These are phyloP conservation scores for Ceriagrion tenellum DNA, from an alignment of 2,888 invertebrate species.

Conservation along the genomic window DNA sequence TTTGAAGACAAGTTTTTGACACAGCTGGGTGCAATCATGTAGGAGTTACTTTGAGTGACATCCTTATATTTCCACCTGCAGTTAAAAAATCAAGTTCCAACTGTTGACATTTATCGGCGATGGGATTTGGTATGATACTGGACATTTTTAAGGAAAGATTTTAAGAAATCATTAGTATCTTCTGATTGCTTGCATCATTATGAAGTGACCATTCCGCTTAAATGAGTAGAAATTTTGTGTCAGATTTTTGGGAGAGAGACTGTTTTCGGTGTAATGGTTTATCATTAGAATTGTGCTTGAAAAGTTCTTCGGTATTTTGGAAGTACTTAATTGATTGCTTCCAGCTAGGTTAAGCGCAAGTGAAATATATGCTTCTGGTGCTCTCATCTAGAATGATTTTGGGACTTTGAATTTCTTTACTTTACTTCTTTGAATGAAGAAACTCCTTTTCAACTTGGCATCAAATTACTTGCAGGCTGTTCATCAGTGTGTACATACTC, in stretches of 20 bases:
- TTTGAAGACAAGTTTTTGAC: neutral
- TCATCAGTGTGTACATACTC: conserved; percentile 17
- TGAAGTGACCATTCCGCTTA: neutral
- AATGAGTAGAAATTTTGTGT: neutral
- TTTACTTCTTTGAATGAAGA: conserved; percentile 40
- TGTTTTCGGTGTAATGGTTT: neutral
- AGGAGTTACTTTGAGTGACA: conserved; percentile 40
- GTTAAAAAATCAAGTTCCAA: conserved; percentile 16
- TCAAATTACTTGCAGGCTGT: conserved; percentile 35
- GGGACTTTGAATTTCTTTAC: neutral
- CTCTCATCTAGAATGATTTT: conserved; percentile 28
- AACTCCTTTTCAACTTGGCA: conserved; percentile 50
- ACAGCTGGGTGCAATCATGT: conserved; percentile 8
- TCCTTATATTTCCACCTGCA: neutral
- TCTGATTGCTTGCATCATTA: conserved; percentile 24
- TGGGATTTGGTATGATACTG: conserved; percentile 35
- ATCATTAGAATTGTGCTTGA: neutral
- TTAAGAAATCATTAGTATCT: conserved; percentile 9
- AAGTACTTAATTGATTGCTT: neutral
- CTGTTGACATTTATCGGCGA: conserved; percentile 18
- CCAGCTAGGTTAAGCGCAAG: neutral
- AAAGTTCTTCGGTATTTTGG: neutral
- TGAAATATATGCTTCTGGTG: conserved; percentile 6
- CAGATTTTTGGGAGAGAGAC: conserved; percentile 34
- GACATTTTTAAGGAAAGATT: conserved; percentile 30